These are phyloP conservation scores for Deilephila elpenor DNA, from an alignment of 2,888 invertebrate species.

Conservation along the genomic window DNA sequence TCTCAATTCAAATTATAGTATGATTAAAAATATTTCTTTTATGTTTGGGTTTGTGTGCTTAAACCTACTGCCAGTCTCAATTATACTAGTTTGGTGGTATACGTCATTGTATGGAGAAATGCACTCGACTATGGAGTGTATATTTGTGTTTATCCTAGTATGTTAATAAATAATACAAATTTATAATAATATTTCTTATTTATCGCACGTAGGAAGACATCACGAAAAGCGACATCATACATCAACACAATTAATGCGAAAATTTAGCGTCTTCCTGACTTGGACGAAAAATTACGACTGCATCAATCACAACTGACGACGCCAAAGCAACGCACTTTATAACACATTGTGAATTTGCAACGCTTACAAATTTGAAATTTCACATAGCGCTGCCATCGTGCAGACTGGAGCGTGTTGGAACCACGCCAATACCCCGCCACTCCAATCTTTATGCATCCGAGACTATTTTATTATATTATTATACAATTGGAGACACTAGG, in stretches of 20 bases:
- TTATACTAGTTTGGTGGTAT: too few species aligned
- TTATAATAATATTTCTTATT: neutral
- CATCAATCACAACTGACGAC: slow-evolving; percentile 44
- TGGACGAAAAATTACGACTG: neutral
- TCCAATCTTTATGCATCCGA: slow-evolving; percentile 61
- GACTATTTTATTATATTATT: slow-evolving; percentile 55
- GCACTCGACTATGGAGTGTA: too few species aligned
- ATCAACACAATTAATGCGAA: slow-evolving; percentile 4
- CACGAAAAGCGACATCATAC: neutral
- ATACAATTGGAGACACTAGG: slow-evolving; percentile 17
- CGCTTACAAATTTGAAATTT: slow-evolving; percentile 63
- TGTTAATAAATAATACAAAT: too few species aligned
- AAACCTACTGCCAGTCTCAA: too few species aligned
- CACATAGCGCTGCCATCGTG: slow-evolving; percentile 36
- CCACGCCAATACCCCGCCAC: slow-evolving; percentile 55
- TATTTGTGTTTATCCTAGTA: too few species aligned
- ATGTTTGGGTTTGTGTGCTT: too few species aligned
- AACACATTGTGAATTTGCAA: slow-evolving; percentile 57
- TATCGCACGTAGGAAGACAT: slow-evolving; percentile 1
- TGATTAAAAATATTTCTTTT: too few species aligned
- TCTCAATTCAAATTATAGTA: too few species aligned
- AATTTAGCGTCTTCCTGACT: slow-evolving; percentile 14
- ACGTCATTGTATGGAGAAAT: too few species aligned
- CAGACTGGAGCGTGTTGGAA: slow-evolving; percentile 50
- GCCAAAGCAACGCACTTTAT: slow-evolving; percentile 42